Conservation (phyloP, 2,113 vertebrate species). For the Phodopus roborovskii region DNA sequence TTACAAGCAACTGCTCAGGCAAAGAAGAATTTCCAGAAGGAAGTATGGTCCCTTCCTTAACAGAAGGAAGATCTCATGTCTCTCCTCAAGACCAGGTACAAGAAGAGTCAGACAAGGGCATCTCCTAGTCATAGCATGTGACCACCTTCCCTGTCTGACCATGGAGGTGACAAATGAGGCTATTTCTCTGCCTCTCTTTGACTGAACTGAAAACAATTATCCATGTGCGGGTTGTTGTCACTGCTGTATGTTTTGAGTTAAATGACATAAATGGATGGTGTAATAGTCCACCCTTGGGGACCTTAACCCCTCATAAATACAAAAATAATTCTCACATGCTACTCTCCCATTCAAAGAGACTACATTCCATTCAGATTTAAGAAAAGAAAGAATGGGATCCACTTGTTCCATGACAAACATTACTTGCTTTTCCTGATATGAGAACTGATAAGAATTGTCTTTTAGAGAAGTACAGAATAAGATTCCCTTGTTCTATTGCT, state of each 20-base stretch:
- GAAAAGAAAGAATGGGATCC: neutral
- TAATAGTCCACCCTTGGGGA: neutral
- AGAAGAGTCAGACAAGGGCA: neutral
- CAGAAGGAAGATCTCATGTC: neutral
- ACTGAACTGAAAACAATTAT: neutral
- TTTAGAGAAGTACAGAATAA: neutral
- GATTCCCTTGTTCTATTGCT: neutral
- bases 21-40: neutral
- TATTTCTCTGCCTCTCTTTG: neutral
- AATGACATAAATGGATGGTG: neutral
- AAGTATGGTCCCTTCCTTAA: neutral
- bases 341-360: neutral
- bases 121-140: fast-evolving
- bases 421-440: neutral
- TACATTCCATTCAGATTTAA: neutral
- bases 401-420: neutral
- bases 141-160: neutral
- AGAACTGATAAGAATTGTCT: neutral
- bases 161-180: neutral
- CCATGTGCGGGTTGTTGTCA: neutral
- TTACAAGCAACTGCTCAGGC: neutral
- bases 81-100: neutral
- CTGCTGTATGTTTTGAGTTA: neutral
- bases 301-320: neutral
- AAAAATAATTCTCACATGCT: neutral